Percentiles rank a stretch among this genome's conserved stretches.
phyloP scores from a whole-genome alignment of 2,113 vertebrate species.

The Callochromis pleurospilus region DNA sequence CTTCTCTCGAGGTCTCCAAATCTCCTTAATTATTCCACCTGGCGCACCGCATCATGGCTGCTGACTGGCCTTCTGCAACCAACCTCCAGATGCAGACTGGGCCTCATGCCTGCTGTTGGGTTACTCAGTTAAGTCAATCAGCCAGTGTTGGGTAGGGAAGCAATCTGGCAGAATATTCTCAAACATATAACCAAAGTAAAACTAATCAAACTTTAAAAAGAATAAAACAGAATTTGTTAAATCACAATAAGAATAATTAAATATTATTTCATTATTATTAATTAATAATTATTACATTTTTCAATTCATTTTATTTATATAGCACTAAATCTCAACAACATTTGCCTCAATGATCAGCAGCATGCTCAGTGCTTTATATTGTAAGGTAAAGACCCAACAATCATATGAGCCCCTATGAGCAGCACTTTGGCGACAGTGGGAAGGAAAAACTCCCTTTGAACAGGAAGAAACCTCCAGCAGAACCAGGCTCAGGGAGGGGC shows the following conservation, averaged over 20 bases:
- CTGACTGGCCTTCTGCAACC: not conserved
- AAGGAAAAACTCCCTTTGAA: not conserved
- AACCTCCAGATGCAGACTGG: not conserved
- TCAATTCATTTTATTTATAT: not conserved
- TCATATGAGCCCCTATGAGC: not conserved
- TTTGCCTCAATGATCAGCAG: not conserved
- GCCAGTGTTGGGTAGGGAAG: not conserved
- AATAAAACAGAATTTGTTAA: not conserved
- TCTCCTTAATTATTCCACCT: not conserved
- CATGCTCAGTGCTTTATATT: not conserved
- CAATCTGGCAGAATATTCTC: not conserved
- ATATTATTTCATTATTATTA: not conserved
- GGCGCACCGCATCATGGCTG: rapidly evolving
- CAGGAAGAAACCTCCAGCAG: not conserved
- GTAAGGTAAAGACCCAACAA: not conserved
- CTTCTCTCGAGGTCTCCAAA: not conserved
- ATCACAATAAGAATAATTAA: not conserved
- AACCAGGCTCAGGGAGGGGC: rapidly evolving
- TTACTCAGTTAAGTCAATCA: not conserved
- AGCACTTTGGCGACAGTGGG: not conserved
- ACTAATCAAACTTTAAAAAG: not conserved
- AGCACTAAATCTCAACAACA: not conserved
- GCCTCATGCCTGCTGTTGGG: not conserved
- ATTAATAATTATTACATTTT: not conserved
- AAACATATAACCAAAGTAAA: not conserved